Percentiles rank a stretch among this genome's conserved stretches.
Conservation (phyloP, 2,113 vertebrate genomes). For the Osmerus mordax region DNA sequence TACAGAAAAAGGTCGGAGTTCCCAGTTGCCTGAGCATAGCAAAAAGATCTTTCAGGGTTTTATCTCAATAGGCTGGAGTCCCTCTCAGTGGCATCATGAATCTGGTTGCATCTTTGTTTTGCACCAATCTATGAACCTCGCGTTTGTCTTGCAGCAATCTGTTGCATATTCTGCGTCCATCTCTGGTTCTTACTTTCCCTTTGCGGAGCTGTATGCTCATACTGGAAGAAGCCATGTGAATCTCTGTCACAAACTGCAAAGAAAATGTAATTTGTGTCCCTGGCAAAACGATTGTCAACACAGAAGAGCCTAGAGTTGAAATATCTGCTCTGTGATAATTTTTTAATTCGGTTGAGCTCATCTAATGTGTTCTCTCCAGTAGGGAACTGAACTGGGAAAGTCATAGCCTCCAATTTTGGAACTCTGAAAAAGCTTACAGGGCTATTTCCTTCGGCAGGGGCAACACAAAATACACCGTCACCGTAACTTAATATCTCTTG, state of each 20-base stretch:
- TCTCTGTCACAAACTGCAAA: too few species aligned
- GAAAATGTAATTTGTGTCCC: too few species aligned
- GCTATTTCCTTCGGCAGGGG: neutral
- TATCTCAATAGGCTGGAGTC: slow-evolving; percentile 27
- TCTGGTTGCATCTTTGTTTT: slow-evolving; percentile 12
- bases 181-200: too few species aligned
- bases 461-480: neutral
- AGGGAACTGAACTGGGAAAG: too few species aligned
- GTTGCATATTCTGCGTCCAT: slow-evolving; percentile 14
- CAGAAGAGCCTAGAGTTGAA: too few species aligned
- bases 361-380: too few species aligned
- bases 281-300: too few species aligned
- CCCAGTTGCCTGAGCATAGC: slow-evolving; percentile 32
- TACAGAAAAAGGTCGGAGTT: slow-evolving; percentile 1
- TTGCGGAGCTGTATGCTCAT: too few species aligned
- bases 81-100: slow-evolving; percentile 41
- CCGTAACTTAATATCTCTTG: neutral
- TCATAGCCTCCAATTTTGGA: neutral
- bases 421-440: neutral
- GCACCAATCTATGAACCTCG: slow-evolving; percentile 6
- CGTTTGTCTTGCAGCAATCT: neutral
- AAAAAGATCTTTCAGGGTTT: slow-evolving; percentile 22
- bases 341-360: too few species aligned
- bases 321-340: too few species aligned
- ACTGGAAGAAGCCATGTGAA: too few species aligned